Conservation (phyloP, 2,797 vertebrate genomes). For the Nyctalus aviator region DNA sequence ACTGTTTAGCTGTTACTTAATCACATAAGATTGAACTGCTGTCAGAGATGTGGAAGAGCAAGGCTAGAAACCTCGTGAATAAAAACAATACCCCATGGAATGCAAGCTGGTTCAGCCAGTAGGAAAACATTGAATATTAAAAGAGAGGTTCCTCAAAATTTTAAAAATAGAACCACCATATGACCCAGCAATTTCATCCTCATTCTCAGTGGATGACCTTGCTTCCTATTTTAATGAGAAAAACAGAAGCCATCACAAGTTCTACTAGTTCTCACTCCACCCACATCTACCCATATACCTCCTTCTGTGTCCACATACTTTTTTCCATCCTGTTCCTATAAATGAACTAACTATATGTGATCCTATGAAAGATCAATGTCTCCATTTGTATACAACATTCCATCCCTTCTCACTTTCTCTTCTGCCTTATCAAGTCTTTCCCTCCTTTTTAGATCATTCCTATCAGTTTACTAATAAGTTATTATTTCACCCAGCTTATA, state of each 20-base stretch:
- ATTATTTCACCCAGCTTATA: not conserved
- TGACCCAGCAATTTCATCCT: not conserved
- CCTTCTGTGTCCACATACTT: not conserved
- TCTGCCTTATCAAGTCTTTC: not conserved
- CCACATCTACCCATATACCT: not conserved
- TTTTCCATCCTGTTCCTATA: not conserved
- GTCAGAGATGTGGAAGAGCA: not conserved
- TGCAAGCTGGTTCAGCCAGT: not conserved
- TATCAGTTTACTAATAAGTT: not conserved
- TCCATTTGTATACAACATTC: not conserved
- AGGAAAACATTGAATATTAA: not conserved
- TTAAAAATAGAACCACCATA: not conserved
- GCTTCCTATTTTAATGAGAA: not conserved
- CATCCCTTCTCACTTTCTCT: not conserved
- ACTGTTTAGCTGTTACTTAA: slow-evolving; percentile 52
- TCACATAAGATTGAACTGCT: slow-evolving; percentile 44
- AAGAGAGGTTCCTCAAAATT: not conserved
- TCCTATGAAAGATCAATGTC: not conserved
- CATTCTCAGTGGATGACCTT: not conserved
- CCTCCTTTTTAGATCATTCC: not conserved
- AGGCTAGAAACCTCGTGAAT: not conserved
- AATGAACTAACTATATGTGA: not conserved
- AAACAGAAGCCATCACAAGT: not conserved
- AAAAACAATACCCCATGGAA: not conserved
- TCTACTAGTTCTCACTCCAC: not conserved